Base-by-base conservation (phyloP, 2,888 invertebrate species). In the Dromius quadrimaculatus region DNA sequence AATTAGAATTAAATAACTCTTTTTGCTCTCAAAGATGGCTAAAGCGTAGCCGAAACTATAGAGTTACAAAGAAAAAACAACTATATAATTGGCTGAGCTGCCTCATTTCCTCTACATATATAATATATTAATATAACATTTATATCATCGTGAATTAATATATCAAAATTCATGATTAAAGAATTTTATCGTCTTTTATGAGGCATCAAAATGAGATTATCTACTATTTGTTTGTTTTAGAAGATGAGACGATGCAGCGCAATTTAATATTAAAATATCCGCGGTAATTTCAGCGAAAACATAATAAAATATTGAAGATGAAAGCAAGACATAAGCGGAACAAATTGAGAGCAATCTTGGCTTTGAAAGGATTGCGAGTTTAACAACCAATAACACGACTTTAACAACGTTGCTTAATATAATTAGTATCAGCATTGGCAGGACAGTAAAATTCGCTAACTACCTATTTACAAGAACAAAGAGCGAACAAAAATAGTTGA, bases 311-410 rank as follows among this genome's bases (percentile, higher is more conserved):
- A 9, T 11, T 45, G 4, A 47, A 47, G 23, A 47, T 47, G 47
- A 22, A 47, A 47, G 13, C 47, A 22, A 22, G 47, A 47, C 47
- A 47, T 47, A 19, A 47, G 47, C 47, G 47, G 20, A 47, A 47
- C 47, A 20, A 47, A 47, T 47, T 47, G 23, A 47, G 47, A 22
- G 23, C 23, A 9, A 47, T 15, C 57, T 57, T 17, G 34, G 47
- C 57, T 57, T 57, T 19, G n/a, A 54, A 28, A 13, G 50, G 28
- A 54, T 28, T 28, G 45, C 23, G 47, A 28, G 62, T 62, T 62
- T 62, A 62, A 62, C 62, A 62, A 62, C 41, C 62, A 62, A 62
- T 62, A 62, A 41, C 62, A 62, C 23, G 38, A 41, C 47, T 47
- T 47, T 64, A 64, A 47, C 64, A 50, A 34, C 64, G 50, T 34